Evolutionary conservation across 2,113 vertebrate genomes (phyloP).

Genomic region (Tyto alba): DNA sequence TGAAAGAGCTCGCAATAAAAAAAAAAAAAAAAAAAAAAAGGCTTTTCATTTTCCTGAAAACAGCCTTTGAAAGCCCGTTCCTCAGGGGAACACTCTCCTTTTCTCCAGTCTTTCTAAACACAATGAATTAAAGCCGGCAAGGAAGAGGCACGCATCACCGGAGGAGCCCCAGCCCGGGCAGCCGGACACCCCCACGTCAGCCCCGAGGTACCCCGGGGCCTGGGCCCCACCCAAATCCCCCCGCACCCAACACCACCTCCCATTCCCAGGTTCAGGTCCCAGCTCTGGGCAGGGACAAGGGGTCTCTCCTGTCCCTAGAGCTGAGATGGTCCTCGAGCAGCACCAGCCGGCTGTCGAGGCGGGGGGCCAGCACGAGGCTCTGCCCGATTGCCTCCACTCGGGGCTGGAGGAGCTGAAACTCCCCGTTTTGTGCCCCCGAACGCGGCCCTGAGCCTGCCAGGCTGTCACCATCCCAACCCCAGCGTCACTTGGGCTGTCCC

Average conservation of each 20-base stretch:
- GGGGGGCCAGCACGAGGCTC: not conserved
- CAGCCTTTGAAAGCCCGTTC: not conserved
- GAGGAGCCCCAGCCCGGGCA: not conserved
- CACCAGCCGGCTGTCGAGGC: not conserved
- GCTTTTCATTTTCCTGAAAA: not conserved
- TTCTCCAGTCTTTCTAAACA: not conserved
- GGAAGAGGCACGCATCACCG: accelerated
- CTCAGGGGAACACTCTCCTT: accelerated
- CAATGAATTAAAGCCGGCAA: not conserved
- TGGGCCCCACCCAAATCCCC: too few species aligned
- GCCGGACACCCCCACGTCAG: not conserved
- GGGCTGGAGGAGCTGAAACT: not conserved
- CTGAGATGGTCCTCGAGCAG: not conserved
- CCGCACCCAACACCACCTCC: accelerated
- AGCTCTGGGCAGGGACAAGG: not conserved
- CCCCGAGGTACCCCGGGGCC: not conserved
- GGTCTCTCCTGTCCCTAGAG: not conserved
- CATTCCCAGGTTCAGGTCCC: too few species aligned
- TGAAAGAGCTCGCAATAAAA: not conserved
- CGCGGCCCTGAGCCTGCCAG: accelerated
- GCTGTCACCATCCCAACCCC: too few species aligned
- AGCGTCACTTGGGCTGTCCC: accelerated
- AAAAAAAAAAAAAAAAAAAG: not conserved
- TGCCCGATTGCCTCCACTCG: not conserved
- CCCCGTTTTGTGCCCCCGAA: not conserved